Evolutionary conservation across 2,888 invertebrate species (phyloP).

Genomic region (Liopterus haemorrhoidalis): DNA sequence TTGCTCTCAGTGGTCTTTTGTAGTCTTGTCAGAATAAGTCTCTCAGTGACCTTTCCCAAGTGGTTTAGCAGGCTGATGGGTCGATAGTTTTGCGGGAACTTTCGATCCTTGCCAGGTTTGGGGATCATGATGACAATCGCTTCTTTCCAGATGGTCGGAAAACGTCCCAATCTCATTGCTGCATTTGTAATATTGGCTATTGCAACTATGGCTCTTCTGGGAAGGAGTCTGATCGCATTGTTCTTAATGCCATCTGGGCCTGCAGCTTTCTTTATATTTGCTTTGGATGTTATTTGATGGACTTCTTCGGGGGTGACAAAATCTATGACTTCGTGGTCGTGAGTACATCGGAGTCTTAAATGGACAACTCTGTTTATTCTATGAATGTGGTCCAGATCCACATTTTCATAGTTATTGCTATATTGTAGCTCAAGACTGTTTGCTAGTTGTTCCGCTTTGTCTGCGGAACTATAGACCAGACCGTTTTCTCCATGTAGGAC

Average conservation of each 20-base stretch:
- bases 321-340: no score
- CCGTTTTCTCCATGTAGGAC: conserved; percentile 4
- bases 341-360: no score
- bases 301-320: no score
- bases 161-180: conserved; percentile 8
- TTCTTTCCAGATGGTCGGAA: conserved; percentile 20
- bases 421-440: conserved; percentile 4
- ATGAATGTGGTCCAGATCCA: no score
- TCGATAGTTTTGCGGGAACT: conserved; percentile 28
- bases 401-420: neutral
- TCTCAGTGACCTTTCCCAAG: conserved; percentile 31
- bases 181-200: conserved; percentile 15
- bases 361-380: neutral
- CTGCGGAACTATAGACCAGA: conserved; percentile 2
- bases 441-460: conserved; percentile 7
- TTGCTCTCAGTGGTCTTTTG: conserved; percentile 14
- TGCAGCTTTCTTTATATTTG: conserved; percentile 18
- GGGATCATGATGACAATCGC: conserved; percentile 15
- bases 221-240: conserved; percentile 5
- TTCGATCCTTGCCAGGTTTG: conserved; percentile 12
- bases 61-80: conserved; percentile 33
- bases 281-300: no score
- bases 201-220: neutral
- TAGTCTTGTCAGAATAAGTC: conserved; percentile 23
- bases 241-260: conserved; percentile 10